A percentile compares a stretch with the other conserved stretches of the same genome.
Conservation (phyloP, 2,113 vertebrate species). For the Puffinus mauretanicus region DNA sequence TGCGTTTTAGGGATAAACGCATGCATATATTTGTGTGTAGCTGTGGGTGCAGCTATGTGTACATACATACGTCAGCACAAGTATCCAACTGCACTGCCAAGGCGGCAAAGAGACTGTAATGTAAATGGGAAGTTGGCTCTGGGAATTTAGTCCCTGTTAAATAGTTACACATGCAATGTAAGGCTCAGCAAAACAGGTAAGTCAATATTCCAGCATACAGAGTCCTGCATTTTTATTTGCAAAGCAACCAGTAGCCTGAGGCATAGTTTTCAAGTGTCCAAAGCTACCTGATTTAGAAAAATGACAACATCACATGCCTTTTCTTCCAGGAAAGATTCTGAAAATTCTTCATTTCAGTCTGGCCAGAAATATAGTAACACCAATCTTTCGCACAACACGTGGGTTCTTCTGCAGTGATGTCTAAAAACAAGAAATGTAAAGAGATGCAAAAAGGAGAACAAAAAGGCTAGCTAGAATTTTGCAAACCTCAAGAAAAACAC, state of each 20-base stretch:
- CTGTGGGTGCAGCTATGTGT: not conserved
- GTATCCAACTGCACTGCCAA: not conserved
- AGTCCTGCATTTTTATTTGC: not conserved
- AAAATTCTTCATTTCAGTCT: not conserved
- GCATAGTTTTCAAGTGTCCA: not conserved
- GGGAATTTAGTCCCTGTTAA: not conserved
- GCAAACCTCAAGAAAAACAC: not conserved
- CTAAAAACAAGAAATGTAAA: not conserved
- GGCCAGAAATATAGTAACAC: not conserved
- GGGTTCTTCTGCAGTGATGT: not conserved
- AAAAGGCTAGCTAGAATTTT: not conserved
- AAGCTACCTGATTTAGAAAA: not conserved
- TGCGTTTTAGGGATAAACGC: not conserved
- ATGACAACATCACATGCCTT: not conserved
- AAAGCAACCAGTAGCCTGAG: not conserved
- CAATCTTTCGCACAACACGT: not conserved
- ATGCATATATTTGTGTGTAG: fast-evolving
- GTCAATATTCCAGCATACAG: not conserved
- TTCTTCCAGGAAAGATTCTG: not conserved
- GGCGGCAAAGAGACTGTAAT: not conserved
- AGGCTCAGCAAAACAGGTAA: not conserved
- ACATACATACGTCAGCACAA: fast-evolving
- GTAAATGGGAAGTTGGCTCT: not conserved
- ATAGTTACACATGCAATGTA: not conserved
- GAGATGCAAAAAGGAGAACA: not conserved